Percentiles rank a stretch among this genome's conserved stretches.
Conservation (phyloP, 2,888 invertebrate species). For the Caenorhabditis imperialis region DNA sequence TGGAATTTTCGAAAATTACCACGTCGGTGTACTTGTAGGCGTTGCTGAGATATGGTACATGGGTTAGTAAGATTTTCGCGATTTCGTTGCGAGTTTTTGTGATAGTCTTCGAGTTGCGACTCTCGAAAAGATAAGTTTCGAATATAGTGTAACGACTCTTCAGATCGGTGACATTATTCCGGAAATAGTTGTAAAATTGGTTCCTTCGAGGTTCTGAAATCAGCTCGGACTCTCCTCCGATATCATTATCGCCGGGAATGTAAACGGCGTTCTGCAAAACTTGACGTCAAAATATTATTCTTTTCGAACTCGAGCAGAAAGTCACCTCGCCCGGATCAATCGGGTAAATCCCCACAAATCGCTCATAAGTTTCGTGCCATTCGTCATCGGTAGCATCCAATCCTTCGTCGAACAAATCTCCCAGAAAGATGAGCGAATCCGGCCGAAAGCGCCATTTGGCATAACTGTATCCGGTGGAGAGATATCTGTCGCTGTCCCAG, state of each 20-base stretch:
- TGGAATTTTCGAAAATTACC: constrained; percentile 5
- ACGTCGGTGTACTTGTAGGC: constrained; percentile 38
- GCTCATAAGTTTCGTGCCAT: constrained; percentile 85
- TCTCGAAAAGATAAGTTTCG: constrained; percentile 33
- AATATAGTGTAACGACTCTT: constrained; percentile 24
- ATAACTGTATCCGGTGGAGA: constrained; percentile 86
- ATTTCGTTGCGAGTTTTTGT: constrained; percentile 21
- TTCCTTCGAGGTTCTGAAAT: constrained; percentile 83
- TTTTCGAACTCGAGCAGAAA: not conserved
- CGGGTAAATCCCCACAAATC: constrained; percentile 84
- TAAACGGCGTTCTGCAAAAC: constrained; percentile 82
- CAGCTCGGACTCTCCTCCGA: constrained; percentile 88
- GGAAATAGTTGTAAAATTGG: constrained; percentile 36
- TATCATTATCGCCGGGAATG: constrained; percentile 96
- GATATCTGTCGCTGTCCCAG: constrained; percentile 90
- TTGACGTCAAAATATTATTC: not conserved
- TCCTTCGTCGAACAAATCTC: constrained; percentile 96
- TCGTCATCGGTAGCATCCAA: constrained; percentile 80
- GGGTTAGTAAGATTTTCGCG: constrained; percentile 42
- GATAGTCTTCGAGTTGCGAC: constrained; percentile 14
- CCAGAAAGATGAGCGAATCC: constrained; percentile 89
- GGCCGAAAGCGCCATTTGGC: constrained; percentile 86
- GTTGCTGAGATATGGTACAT: constrained; percentile 40
- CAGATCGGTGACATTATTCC: constrained; percentile 35
- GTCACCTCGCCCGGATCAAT: constrained; percentile 75